Conservation (phyloP, 2,797 vertebrate genomes). For the Kryptopterus vitreolus region DNA sequence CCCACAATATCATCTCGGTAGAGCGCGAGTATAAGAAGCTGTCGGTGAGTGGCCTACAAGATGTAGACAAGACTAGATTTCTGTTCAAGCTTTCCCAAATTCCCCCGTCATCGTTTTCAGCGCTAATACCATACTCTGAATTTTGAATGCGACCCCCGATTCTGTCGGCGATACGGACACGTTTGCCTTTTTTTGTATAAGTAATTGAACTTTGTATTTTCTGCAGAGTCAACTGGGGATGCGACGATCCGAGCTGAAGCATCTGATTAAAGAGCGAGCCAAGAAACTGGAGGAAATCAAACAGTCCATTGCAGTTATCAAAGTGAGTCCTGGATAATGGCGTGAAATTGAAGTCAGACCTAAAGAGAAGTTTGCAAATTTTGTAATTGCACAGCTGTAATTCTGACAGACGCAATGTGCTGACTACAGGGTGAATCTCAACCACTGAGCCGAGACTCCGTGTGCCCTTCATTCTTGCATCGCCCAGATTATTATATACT, state of each 20-base stretch:
- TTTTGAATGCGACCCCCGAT: not conserved
- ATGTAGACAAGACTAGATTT: slow-evolving; percentile 2
- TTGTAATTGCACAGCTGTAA: too few species aligned
- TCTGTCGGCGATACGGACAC: not conserved
- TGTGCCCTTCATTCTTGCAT: not conserved
- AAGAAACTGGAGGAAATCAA: slow-evolving; percentile 81
- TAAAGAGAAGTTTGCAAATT: not conserved
- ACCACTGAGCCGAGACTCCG: not conserved
- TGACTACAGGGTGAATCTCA: not conserved
- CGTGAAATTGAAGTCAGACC: not conserved
- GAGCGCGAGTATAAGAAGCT: slow-evolving; percentile 78
- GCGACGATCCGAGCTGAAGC: slow-evolving; percentile 73
- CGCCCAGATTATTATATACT: too few species aligned
- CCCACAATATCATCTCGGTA: slow-evolving; percentile 69
- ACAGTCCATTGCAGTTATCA: slow-evolving; percentile 77
- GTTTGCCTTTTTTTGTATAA: not conserved
- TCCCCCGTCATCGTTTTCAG: not conserved
- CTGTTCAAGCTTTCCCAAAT: not conserved
- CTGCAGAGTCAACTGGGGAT: slow-evolving; percentile 69
- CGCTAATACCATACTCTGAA: not conserved
- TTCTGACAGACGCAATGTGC: not conserved
- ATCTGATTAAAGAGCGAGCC: slow-evolving; percentile 75
- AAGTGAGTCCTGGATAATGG: slow-evolving; percentile 64
- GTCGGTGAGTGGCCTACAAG: slow-evolving; percentile 70
- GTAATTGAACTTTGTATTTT: not conserved